Evolutionary conservation across 2,888 invertebrate species (phyloP).

Genomic region (Pachycephus smyrnensis): DNA sequence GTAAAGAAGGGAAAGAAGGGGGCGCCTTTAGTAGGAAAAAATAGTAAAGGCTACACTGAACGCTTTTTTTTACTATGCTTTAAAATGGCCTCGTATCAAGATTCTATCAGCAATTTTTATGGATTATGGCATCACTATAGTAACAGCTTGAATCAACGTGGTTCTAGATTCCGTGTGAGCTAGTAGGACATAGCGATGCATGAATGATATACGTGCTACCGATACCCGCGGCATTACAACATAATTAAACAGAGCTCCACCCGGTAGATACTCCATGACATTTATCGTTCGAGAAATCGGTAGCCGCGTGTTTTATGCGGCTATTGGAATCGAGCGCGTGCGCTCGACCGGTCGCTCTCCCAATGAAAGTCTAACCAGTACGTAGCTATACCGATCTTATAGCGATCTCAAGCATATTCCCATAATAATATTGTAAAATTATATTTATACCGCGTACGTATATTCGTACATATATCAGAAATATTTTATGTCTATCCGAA

Average conservation of each 20-base stretch:
- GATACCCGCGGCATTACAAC: not conserved
- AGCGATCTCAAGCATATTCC: not conserved
- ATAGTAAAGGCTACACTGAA: too few species aligned
- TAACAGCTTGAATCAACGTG: not conserved
- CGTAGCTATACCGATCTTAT: not conserved
- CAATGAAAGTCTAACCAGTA: not conserved
- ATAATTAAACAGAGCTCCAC: not conserved
- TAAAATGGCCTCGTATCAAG: conserved; percentile 39
- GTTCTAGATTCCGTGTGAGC: not conserved
- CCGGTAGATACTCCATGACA: not conserved
- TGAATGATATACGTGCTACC: not conserved
- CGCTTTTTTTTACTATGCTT: conserved; percentile 20
- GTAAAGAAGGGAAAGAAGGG: not conserved
- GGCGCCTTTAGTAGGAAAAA: too few species aligned
- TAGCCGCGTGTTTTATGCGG: not conserved
- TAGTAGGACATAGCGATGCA: not conserved
- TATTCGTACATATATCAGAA: not conserved
- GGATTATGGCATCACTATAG: conserved; percentile 31
- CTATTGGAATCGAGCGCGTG: not conserved
- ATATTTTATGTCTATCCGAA: not conserved
- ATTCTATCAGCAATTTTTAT: conserved; percentile 35
- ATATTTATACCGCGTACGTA: not conserved
- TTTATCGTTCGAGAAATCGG: not conserved
- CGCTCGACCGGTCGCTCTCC: not conserved
- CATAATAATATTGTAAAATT: not conserved